phyloP scores from a whole-genome alignment of 1,140 invertebrate genomes.

The Pogonus chalceus region DNA sequence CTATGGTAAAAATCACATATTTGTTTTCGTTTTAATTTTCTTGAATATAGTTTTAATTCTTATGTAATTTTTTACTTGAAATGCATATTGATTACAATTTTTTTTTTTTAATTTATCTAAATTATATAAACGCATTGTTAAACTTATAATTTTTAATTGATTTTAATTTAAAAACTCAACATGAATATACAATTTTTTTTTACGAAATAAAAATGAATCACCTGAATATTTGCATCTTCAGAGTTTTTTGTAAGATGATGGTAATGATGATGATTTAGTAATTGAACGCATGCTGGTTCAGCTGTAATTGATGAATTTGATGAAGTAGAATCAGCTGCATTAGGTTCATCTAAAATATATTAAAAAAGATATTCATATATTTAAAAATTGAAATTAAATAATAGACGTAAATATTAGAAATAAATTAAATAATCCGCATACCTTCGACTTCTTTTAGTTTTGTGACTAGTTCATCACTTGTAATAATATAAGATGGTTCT shows the following conservation, averaged over 20 bases:
- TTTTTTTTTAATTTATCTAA: no score
- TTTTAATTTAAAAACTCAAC: no score
- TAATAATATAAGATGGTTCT: constrained; percentile 22
- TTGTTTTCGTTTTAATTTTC: no score
- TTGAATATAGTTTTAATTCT: no score
- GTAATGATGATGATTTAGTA: constrained; percentile 39
- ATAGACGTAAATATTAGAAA: not conserved
- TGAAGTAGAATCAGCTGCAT: constrained; percentile 30
- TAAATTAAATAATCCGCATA: constrained; percentile 10
- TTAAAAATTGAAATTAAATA: not conserved
- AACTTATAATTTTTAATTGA: no score
- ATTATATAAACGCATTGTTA: no score
- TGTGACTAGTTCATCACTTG: constrained; percentile 27
- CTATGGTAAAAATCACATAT: no score
- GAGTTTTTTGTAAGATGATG: constrained; percentile 36
- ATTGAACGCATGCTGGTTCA: constrained; percentile 37
- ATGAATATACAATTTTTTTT: no score
- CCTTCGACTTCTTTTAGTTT: constrained; percentile 34
- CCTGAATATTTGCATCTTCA: not conserved
- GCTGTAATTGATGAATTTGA: constrained; percentile 39
- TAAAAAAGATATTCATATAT: not conserved
- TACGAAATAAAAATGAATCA: no score
- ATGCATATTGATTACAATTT: no score
- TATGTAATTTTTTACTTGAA: no score
- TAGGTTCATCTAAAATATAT: constrained; percentile 17